Evolutionary conservation across 1,140 invertebrate species (phyloP), one percentile per base, ranked within the genome.

Genomic region (Hermetia illucens): DNA sequence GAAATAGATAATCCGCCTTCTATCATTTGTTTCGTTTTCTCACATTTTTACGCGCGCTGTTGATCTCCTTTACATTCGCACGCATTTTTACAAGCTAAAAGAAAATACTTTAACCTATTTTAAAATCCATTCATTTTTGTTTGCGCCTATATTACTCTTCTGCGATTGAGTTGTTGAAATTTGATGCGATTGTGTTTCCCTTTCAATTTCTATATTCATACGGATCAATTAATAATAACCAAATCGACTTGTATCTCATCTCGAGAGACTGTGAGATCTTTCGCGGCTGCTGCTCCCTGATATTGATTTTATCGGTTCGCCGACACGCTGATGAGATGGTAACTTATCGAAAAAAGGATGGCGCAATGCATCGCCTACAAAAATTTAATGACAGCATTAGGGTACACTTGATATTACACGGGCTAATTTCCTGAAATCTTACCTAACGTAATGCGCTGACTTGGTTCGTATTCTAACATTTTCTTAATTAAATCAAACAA

Each of bases 381-480:
- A 3, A 12, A 3, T n/a, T n/a, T 15, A 17, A 29, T 22, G 22
- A 9, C 18, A n/a, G 12, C 9, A 32, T 29, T 27, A 29, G 3
- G 4, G 3, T n/a, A 36, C 8, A 16, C n/a, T 6, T n/a, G 24
- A 25, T 8, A 25, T 29, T 29, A 3, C 9, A 29, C n/a, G 27
- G 16, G 4, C 16, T 29, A 29, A 4, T 29, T 25, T n/a, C n/a
- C 24, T 33, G 10, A 16, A 3, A 33, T 33, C 49, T 53, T 30
- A 61, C 75, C 72, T 41, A 98, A 66, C 36, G 82, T 82, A 45
- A 98, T 86, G 31, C 95, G 72, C 51, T 87, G 77, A 10, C 74
- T 71, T 17, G 94, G 93, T 52, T 98, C 91, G 63, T 97, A 99
- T 42, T 97, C 90, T 51, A 99, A 65, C 94, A 99, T 98, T 63